phyloP scores from a whole-genome alignment of 1,140 invertebrate genomes.

The Drosophila malerkotliana region DNA sequence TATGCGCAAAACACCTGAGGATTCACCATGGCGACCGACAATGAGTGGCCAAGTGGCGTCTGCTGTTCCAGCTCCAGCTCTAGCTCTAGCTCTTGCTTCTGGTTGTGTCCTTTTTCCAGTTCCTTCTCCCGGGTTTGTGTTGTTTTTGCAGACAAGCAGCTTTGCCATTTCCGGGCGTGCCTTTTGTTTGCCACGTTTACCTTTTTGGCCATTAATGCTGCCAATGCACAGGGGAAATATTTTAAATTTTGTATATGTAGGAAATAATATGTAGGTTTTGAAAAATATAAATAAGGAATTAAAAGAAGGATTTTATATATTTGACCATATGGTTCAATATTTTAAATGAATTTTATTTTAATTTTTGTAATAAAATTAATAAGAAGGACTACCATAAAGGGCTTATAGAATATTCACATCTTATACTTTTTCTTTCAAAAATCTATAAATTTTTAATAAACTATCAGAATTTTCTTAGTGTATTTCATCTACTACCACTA shows the following conservation, averaged over 20 bases:
- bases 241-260: too few species aligned
- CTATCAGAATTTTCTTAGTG: background rate
- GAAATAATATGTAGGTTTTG: background rate
- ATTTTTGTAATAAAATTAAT: background rate
- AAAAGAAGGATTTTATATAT: background rate
- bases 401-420: background rate
- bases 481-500: constrained; percentile 22
- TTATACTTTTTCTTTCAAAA: too few species aligned
- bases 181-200: constrained; percentile 78
- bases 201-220: constrained; percentile 65
- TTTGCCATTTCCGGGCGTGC: constrained; percentile 77
- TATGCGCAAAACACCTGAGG: constrained; percentile 83
- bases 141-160: constrained; percentile 73
- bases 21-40: constrained; percentile 81
- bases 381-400: too few species aligned
- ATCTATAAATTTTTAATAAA: background rate
- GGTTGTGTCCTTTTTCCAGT: constrained; percentile 9
- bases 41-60: constrained; percentile 75
- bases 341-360: background rate
- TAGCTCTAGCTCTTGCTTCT: constrained; percentile 10
- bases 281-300: background rate
- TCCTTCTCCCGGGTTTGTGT: constrained; percentile 24
- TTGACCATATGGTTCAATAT: background rate
- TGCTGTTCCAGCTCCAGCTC: constrained; percentile 41
- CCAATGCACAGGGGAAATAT: background rate